phyloP scores from a whole-genome alignment of 1,140 invertebrate genomes.

The Drosophila sechellia region DNA sequence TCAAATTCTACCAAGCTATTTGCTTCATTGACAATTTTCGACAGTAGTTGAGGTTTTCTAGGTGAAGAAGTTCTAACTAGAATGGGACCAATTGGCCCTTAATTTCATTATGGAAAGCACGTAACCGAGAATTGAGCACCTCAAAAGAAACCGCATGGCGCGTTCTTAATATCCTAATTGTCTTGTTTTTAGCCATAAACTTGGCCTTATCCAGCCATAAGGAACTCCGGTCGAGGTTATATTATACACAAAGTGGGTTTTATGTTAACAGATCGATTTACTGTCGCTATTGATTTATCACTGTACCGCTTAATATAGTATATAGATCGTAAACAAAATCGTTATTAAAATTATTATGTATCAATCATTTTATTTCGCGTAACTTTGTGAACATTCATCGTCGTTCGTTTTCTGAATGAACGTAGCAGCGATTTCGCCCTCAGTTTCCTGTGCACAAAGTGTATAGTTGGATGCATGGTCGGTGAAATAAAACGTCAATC shows the following conservation, averaged over 20 bases:
- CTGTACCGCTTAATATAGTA: slow-evolving; percentile 21
- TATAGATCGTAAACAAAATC: slow-evolving; percentile 35
- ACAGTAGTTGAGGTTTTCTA: no score
- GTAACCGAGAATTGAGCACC: neutral
- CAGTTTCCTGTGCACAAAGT: slow-evolving; percentile 13
- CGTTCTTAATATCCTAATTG: neutral
- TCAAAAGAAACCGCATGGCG: neutral
- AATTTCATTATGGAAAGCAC: neutral
- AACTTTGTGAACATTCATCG: slow-evolving; percentile 51
- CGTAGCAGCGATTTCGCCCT: slow-evolving; percentile 8
- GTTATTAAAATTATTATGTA: slow-evolving; percentile 55
- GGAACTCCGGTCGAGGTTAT: neutral
- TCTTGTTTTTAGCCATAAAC: no score
- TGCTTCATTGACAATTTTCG: no score
- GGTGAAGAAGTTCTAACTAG: no score
- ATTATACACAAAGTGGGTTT: slow-evolving; percentile 23
- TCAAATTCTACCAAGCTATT: no score
- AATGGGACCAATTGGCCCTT: no score
- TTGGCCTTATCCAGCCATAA: neutral
- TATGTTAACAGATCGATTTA: slow-evolving; percentile 37
- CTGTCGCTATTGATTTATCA: slow-evolving; percentile 24
- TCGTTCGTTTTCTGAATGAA: slow-evolving; percentile 36
- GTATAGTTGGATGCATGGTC: slow-evolving; percentile 17
- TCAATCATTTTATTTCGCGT: slow-evolving; percentile 60
- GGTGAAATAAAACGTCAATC: slow-evolving; percentile 69